A percentile compares a stretch with the other conserved stretches of the same genome.
Evolutionary conservation across 30 jellyfish, hydroid and myxozoan species (phyloP).

Genomic region (Catostylus mosaicus): DNA sequence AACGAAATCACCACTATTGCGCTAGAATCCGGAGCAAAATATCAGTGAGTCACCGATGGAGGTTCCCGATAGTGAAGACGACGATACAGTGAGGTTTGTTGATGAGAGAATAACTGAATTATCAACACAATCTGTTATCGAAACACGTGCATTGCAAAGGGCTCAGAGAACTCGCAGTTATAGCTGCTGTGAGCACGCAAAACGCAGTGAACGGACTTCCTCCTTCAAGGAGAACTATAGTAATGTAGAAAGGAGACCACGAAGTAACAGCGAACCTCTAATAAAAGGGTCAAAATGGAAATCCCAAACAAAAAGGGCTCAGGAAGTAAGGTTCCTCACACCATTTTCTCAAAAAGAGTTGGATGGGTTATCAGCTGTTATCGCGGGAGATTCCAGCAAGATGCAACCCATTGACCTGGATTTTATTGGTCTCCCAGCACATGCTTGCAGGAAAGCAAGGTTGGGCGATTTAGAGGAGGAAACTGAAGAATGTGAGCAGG

Average conservation of each 20-base stretch:
- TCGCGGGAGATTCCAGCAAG: conserved; percentile 53
- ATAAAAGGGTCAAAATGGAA: conserved; percentile 25
- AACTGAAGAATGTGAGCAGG: conserved; percentile 47
- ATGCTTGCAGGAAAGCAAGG: conserved; percentile 49
- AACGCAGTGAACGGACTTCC: neutral
- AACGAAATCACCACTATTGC: too few species aligned
- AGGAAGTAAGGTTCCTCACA: conserved; percentile 52
- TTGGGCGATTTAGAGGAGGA: conserved; percentile 56
- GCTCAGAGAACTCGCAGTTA: conserved; percentile 46
- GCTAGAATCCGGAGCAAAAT: neutral
- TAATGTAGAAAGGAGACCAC: conserved; percentile 20
- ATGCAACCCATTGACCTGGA: conserved; percentile 71
- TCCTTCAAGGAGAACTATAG: neutral
- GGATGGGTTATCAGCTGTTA: conserved; percentile 48
- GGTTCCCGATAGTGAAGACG: conserved; percentile 14
- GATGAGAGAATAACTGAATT: conserved; percentile 41
- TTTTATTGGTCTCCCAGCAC: conserved; percentile 61
- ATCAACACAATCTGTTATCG: conserved; percentile 10
- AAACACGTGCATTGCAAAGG: conserved; percentile 56
- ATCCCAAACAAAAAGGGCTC: conserved; percentile 39
- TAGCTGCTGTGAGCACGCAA: conserved; percentile 39
- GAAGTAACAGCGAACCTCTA: conserved; percentile 72
- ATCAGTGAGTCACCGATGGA: conserved; percentile 17
- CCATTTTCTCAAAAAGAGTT: conserved; percentile 73
- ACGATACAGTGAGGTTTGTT: conserved; percentile 25